Evolutionary conservation across 2,797 vertebrate species (phyloP).

Genomic region (Eospalax fontanierii): DNA sequence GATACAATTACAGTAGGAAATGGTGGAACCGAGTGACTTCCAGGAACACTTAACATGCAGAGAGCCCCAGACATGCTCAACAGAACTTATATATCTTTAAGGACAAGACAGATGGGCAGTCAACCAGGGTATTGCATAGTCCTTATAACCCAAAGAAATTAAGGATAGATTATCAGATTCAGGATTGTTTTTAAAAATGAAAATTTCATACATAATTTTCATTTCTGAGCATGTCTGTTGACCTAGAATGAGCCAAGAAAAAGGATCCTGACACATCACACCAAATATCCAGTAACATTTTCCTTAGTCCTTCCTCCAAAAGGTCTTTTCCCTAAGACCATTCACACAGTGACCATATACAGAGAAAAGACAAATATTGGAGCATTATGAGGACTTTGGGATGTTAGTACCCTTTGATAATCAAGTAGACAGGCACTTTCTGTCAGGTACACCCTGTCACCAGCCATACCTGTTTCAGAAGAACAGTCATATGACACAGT

Average conservation of each 20-base stretch:
- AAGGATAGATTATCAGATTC: not conserved
- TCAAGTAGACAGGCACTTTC: not conserved
- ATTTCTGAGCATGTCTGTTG: not conserved
- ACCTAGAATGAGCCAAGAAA: not conserved
- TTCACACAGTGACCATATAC: not conserved
- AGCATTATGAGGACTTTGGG: not conserved
- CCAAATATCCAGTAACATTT: not conserved
- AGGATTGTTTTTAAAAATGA: not conserved
- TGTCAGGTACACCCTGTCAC: not conserved
- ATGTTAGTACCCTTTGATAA: not conserved
- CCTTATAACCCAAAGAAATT: not conserved
- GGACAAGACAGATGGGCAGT: not conserved
- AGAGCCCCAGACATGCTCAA: slow-evolving; percentile 12
- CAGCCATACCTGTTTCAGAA: not conserved
- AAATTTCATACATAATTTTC: not conserved
- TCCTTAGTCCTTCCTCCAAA: not conserved
- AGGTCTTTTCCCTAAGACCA: not conserved
- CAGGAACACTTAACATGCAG: not conserved
- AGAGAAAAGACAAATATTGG: not conserved
- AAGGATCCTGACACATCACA: not conserved
- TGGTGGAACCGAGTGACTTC: not conserved
- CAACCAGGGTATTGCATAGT: not conserved
- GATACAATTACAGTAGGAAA: not conserved
- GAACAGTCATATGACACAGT: not conserved
- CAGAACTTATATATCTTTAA: not conserved